Evolutionary conservation across 2,888 invertebrate genomes (phyloP).

Genomic region (Rotaria magnacalcarata): DNA sequence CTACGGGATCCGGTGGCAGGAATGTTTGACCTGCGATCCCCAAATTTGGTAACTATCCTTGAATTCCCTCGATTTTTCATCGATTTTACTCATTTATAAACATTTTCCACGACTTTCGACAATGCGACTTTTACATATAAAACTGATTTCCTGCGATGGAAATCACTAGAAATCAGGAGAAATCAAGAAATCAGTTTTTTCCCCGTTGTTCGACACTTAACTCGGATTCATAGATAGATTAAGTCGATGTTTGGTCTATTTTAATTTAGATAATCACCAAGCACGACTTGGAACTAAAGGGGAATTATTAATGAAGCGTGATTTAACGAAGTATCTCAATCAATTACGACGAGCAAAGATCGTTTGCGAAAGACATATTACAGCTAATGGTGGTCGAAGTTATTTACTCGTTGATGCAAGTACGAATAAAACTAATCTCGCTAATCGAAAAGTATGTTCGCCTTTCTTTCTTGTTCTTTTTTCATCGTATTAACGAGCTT

Average conservation of each 20-base stretch:
- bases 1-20: too few species aligned
- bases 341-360: conserved; percentile 21
- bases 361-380: not conserved
- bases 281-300: conserved; percentile 5
- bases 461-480: not conserved
- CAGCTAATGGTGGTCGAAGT: conserved; percentile 33
- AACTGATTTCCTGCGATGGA: too few species aligned
- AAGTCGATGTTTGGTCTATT: not conserved
- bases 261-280: not conserved
- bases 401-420: conserved; percentile 12
- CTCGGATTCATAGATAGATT: too few species aligned
- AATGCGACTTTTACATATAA: too few species aligned
- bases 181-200: too few species aligned
- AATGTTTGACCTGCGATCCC: too few species aligned
- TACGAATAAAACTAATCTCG: conserved; percentile 10
- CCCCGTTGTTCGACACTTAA: too few species aligned
- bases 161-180: too few species aligned
- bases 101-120: too few species aligned
- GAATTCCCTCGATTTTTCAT: too few species aligned
- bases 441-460: conserved; percentile 1
- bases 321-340: conserved; percentile 28
- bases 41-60: too few species aligned
- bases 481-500: not conserved
- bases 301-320: conserved; percentile 21
- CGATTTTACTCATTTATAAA: too few species aligned